Evolutionary conservation across 2,797 vertebrate species (phyloP).

Genomic region (Loris lydekkerianus): DNA sequence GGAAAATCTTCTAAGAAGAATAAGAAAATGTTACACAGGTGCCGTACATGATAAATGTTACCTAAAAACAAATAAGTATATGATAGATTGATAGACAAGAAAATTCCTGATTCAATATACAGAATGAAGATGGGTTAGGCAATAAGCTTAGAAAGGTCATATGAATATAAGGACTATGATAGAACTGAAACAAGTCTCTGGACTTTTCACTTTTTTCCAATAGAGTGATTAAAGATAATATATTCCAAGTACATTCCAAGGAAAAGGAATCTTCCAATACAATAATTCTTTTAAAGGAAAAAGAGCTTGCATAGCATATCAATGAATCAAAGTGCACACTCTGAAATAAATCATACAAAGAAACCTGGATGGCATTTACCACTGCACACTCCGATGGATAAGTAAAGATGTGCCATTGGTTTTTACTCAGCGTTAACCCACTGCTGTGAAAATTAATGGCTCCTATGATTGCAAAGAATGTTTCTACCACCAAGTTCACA

Average conservation of each 20-base stretch:
- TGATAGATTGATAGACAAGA: not conserved
- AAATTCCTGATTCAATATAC: conserved; percentile 4
- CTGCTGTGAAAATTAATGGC: not conserved
- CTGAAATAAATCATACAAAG: not conserved
- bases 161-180: not conserved
- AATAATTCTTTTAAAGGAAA: conserved; percentile 10
- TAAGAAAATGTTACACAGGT: not conserved
- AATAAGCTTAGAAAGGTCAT: conserved; percentile 54
- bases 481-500: not conserved
- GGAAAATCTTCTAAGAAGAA: not conserved
- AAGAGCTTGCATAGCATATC: not conserved
- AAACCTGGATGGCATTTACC: not conserved
- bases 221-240: conserved; percentile 8
- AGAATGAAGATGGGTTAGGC: not conserved
- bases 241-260: conserved; percentile 17
- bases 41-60: not conserved
- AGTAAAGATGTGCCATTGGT: not conserved
- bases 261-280: not conserved
- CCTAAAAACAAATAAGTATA: not conserved
- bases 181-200: not conserved
- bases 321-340: not conserved
- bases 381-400: not conserved
- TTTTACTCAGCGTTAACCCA: not conserved
- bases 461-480: not conserved
- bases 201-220: not conserved